Conservation (phyloP, 2,888 invertebrate genomes). For the Eupithecia subfuscata region DNA sequence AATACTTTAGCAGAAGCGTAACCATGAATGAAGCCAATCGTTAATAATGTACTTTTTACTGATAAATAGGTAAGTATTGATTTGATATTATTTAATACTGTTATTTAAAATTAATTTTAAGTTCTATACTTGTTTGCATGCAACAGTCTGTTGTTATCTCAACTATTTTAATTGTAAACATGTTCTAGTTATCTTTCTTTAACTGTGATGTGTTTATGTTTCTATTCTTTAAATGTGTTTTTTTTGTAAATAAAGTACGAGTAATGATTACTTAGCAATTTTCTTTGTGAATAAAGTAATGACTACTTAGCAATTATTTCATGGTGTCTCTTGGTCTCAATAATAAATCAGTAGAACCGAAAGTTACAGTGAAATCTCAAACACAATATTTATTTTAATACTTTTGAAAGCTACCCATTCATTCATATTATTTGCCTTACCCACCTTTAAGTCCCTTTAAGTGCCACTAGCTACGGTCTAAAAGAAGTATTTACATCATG, state of each 20-base stretch:
- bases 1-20: not conserved
- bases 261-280: too few relatives aligned
- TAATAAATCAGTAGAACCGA: not conserved
- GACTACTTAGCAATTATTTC: not conserved
- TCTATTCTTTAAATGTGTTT: too few relatives aligned
- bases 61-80: too few relatives aligned
- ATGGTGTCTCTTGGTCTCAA: not conserved
- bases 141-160: not conserved
- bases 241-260: too few relatives aligned
- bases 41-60: too few relatives aligned
- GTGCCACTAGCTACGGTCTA: slow-evolving; percentile 6
- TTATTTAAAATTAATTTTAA: too few relatives aligned
- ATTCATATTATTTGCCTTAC: slow-evolving; percentile 6
- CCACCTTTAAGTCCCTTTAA: slow-evolving; percentile 5
- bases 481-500: slow-evolving; percentile 8
- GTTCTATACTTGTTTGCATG: too few relatives aligned
- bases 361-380: not conserved
- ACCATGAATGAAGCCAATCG: not conserved
- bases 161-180: not conserved
- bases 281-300: not conserved
- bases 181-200: too few relatives aligned
- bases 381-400: slow-evolving; percentile 3
- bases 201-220: too few relatives aligned
- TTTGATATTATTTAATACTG: too few relatives aligned
- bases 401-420: not conserved